Conservation (phyloP, 2,888 invertebrate genomes). For the Scaptomyza reducta region DNA sequence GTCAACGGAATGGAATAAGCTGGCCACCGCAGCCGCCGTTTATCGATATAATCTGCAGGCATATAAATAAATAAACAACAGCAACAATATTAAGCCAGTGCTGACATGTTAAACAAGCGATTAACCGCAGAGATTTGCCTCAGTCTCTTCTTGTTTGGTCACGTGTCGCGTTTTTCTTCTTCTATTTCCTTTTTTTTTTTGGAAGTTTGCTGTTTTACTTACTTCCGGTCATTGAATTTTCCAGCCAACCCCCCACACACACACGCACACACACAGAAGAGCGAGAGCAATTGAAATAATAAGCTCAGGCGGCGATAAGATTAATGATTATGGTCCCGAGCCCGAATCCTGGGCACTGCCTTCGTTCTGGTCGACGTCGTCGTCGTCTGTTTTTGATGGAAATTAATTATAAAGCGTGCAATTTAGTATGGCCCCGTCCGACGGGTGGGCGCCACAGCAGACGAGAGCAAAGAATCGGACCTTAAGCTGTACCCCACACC, state of each 20-base stretch:
- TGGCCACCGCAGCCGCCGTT: constrained; percentile 1
- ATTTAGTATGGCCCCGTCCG: constrained; percentile 75
- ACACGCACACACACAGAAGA: constrained; percentile 1
- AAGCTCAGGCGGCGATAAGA: constrained; percentile 85
- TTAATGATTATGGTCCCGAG: constrained; percentile 84
- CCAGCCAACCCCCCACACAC: constrained; percentile 35
- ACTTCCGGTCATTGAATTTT: constrained; percentile 82
- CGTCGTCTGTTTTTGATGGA: constrained; percentile 82
- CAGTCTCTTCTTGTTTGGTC: constrained; percentile 27
- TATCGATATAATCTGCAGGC: constrained; percentile 37
- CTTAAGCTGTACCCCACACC: constrained; percentile 9
- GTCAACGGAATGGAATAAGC: constrained; percentile 11
- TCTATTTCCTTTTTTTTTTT: constrained; percentile 10
- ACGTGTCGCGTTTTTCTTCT: constrained; percentile 59
- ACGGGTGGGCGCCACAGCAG: constrained; percentile 35
- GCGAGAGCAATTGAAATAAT: constrained; percentile 80
- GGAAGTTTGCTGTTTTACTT: constrained; percentile 70
- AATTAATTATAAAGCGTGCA: constrained; percentile 84
- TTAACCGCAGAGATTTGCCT: constrained; percentile 75
- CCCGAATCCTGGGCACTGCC: constrained; percentile 38
- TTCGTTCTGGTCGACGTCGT: constrained; percentile 34
- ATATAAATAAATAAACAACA: constrained; percentile 66
- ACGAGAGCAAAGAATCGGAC: constrained; percentile 41
- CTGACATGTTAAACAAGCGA: constrained; percentile 77
- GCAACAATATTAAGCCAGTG: constrained; percentile 21